A percentile compares a stretch with the other conserved stretches of the same genome.
phyloP scores from a whole-genome alignment of 2,888 invertebrate species.

The Catocala nupta region DNA sequence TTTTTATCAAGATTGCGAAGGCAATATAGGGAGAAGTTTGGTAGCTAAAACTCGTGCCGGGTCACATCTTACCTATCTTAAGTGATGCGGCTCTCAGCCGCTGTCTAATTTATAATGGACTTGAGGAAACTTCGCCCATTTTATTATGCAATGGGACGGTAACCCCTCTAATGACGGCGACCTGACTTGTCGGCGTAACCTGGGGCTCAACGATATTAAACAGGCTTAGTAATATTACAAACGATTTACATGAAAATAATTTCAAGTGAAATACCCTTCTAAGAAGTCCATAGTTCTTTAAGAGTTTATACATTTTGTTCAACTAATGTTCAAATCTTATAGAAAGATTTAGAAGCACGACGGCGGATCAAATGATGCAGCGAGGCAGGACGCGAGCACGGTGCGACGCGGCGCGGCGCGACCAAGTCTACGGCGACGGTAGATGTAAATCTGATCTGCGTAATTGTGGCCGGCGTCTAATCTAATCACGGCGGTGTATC shows the following conservation, averaged over 20 bases:
- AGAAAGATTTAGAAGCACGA: neutral
- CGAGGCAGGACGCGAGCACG: neutral
- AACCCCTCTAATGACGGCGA: slow-evolving; percentile 85
- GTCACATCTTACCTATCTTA: slow-evolving; percentile 87
- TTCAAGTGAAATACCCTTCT: slow-evolving; percentile 38
- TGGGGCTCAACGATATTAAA: slow-evolving; percentile 79
- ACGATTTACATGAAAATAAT: slow-evolving; percentile 68
- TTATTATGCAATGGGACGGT: slow-evolving; percentile 87
- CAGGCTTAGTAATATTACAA: slow-evolving; percentile 74
- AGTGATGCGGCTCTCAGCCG: slow-evolving; percentile 84
- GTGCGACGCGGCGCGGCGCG: slow-evolving; percentile 14
- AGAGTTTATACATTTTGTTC: slow-evolving; percentile 19
- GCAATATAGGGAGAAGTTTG: slow-evolving; percentile 82
- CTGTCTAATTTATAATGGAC: slow-evolving; percentile 88
- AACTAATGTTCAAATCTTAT: neutral
- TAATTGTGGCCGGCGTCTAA: slow-evolving; percentile 86
- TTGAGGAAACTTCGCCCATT: slow-evolving; percentile 86
- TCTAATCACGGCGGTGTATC: slow-evolving; percentile 81
- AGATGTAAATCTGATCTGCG: slow-evolving; percentile 84
- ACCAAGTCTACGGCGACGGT: slow-evolving; percentile 50
- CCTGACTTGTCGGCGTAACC: slow-evolving; percentile 81
- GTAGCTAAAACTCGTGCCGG: slow-evolving; percentile 81
- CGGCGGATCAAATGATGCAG: neutral
- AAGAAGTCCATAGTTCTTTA: slow-evolving; percentile 28
- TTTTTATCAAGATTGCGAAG: slow-evolving; percentile 84